phyloP scores from a whole-genome alignment of 2,113 vertebrate species.

The Heterotilapia buettikoferi region DNA sequence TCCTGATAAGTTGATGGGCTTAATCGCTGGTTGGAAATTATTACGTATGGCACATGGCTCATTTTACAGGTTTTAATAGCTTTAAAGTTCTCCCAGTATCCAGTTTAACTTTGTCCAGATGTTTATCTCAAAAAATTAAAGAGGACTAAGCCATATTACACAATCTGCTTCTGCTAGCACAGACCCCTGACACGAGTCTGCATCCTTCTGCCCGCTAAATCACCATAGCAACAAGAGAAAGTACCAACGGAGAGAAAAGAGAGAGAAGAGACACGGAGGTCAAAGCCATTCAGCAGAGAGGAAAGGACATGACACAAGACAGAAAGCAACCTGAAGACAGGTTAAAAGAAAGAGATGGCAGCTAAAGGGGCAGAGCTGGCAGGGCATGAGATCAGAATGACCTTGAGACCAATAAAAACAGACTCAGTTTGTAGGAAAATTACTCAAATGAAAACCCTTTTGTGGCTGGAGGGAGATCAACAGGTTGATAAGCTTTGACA shows the following conservation, averaged over 20 bases:
- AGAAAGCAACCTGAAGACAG: neutral
- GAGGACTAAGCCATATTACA: neutral
- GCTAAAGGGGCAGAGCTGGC: neutral
- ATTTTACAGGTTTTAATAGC: neutral
- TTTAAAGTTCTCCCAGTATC: neutral
- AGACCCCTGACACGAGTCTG: constrained; percentile 49
- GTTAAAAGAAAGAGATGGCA: neutral
- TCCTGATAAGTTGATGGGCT: neutral
- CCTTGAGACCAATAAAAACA: neutral
- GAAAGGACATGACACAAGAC: neutral
- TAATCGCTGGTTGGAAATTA: neutral
- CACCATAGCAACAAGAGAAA: constrained; percentile 32
- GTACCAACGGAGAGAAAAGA: constrained; percentile 42
- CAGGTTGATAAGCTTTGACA: neutral
- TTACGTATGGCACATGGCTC: neutral
- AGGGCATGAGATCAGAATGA: neutral
- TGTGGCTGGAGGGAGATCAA: neutral
- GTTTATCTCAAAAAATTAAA: neutral
- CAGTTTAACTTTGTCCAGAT: neutral
- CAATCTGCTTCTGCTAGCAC: neutral
- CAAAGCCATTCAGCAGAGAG: neutral
- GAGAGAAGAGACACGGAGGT: neutral
- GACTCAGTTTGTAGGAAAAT: neutral
- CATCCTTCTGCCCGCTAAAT: constrained; percentile 15
- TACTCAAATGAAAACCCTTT: neutral